Evolutionary conservation across 2,888 invertebrate species (phyloP), one percentile per base, ranked within the genome.

Genomic region (Euproctis similis): DNA sequence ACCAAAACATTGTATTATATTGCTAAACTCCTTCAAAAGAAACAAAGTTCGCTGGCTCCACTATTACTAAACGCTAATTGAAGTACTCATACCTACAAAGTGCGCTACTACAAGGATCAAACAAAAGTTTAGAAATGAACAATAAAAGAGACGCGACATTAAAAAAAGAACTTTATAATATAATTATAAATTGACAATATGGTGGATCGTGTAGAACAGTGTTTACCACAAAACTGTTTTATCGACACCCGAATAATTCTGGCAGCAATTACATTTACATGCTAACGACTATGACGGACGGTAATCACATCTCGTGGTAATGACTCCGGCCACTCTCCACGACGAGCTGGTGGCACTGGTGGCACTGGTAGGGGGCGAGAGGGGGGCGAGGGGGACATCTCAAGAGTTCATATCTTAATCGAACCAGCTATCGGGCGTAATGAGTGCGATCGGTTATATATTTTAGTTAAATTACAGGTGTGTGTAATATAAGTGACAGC

Each of bases 341-440:
- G n/a, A n/a, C n/a, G n/a, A n/a, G n/a, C n/a, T n/a, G n/a, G n/a
- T n/a, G n/a, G n/a, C n/a, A n/a, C n/a, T 16, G 7, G 7, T 16
- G 21, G 4, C 8, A 12, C n/a, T 12, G 23, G 12, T 13, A 33
- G 22, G 32, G 21, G 12, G 27, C n/a, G 19, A 21, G 22, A 24
- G 28, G 29, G 28, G 26, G 29, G 27, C 26, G 53, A 56, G 46
- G 38, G 55, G 45, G 53, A 48, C 59, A 51, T 53, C 53, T 52
- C 46, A 56, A 8, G 34, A 31, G 43, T 35, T 43, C 37, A 43
- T 67, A 66, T 71, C 63, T 70, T 66, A 70, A 70, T 69, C 59
- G 64, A 33, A 52, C 48, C 57, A 39, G 65, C 67, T 68, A 74
- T 61, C 61, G 8, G 67, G 66, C 64, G 59, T 51, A 54, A 50